These are phyloP conservation scores for Eubasilissa splendida DNA, from an alignment of 2,888 invertebrate genomes.

Conservation along the genomic window DNA sequence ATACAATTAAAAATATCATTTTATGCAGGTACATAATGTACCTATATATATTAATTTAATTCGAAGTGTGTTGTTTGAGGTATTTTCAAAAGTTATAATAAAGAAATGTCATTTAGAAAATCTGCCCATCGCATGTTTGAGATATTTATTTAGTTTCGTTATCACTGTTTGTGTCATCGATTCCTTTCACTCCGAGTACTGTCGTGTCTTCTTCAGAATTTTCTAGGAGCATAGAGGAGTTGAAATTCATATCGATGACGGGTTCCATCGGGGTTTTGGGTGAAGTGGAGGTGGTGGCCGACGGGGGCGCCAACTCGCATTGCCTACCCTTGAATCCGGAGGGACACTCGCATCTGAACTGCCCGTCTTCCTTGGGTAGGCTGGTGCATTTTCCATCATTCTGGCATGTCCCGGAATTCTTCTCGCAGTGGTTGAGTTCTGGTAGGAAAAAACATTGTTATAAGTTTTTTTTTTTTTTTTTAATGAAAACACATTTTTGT, in stretches of 20 bases:
- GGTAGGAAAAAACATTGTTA: conserved; percentile 60
- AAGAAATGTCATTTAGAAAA: no score
- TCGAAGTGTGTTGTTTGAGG: no score
- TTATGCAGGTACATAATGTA: no score
- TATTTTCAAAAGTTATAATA: no score
- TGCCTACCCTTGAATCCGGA: conserved; percentile 83
- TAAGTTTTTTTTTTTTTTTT: not conserved
- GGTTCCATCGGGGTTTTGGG: conserved; percentile 62
- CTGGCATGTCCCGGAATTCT: conserved; percentile 81
- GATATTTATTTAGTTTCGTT: conserved; percentile 6
- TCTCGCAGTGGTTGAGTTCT: conserved; percentile 90
- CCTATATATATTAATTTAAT: no score
- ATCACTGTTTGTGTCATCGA: conserved; percentile 9
- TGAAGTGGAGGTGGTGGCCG: conserved; percentile 61
- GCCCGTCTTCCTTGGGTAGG: conserved; percentile 82
- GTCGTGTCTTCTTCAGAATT: conserved; percentile 61
- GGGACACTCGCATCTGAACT: conserved; percentile 83
- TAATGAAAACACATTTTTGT: conserved; percentile 1
- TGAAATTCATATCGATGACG: conserved; percentile 60
- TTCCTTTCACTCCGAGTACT: conserved; percentile 33
- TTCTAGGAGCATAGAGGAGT: conserved; percentile 63
- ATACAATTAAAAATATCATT: no score
- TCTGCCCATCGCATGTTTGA: no score
- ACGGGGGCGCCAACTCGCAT: conserved; percentile 77
- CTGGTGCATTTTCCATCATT: conserved; percentile 89